Evolutionary conservation across 2,113 vertebrate species (phyloP).

Genomic region (Scortum barcoo): DNA sequence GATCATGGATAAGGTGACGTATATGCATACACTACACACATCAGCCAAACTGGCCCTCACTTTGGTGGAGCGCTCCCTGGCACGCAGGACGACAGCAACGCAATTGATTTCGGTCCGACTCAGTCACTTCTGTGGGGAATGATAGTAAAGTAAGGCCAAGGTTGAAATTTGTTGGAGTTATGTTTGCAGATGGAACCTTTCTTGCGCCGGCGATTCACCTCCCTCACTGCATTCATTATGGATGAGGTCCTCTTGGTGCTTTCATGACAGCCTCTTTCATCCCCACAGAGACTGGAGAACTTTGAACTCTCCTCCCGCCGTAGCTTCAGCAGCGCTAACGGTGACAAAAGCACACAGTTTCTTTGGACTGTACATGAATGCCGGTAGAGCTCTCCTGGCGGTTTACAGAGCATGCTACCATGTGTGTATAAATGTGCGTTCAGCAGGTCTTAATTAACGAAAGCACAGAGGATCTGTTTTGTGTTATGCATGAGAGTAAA

Average conservation of each 20-base stretch:
- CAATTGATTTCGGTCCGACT: background rate
- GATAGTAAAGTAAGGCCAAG: slow-evolving; percentile 15
- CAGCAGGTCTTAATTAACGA: slow-evolving; percentile 76
- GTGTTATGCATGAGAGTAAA: slow-evolving; percentile 72
- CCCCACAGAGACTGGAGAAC: slow-evolving; percentile 56
- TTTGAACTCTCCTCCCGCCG: slow-evolving; percentile 63
- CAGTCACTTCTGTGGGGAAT: slow-evolving; percentile 21
- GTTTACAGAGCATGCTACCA: slow-evolving; percentile 62
- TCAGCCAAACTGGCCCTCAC: background rate
- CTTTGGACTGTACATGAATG: slow-evolving; percentile 24
- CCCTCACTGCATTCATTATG: slow-evolving; percentile 64
- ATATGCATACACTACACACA: background rate
- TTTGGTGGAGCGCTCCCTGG: slow-evolving; percentile 4
- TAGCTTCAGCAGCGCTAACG: slow-evolving; percentile 40
- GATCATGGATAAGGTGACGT: background rate
- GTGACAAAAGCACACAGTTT: slow-evolving; percentile 50
- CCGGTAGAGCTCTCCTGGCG: slow-evolving; percentile 44
- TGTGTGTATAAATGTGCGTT: slow-evolving; percentile 70
- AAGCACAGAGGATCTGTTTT: slow-evolving; percentile 49
- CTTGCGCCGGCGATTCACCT: slow-evolving; percentile 53
- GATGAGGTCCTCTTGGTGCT: slow-evolving; percentile 64
- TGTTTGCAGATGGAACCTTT: slow-evolving; percentile 49
- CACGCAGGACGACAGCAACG: background rate
- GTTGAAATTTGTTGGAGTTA: slow-evolving; percentile 28
- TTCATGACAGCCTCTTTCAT: slow-evolving; percentile 70